Percentiles rank a stretch among this genome's conserved stretches.
These are phyloP conservation scores for Epizoanthus stellaris DNA, from an alignment of 92 coral and sea anemone species.

Conservation along the genomic window DNA sequence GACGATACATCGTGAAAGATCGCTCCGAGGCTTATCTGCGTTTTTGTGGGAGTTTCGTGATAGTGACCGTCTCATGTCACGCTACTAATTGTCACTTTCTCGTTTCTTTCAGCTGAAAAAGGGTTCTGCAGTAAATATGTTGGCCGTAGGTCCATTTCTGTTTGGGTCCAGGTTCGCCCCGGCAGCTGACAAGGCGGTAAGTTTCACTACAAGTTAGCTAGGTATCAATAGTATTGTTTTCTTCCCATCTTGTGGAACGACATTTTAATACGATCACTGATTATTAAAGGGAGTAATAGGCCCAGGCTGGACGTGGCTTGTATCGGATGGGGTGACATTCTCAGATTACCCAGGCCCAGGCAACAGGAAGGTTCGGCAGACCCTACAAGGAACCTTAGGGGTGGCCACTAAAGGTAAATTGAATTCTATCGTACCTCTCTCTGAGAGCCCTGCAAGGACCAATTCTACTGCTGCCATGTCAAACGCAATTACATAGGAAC, in stretches of 20 bases:
- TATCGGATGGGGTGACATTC: conserved; percentile 44
- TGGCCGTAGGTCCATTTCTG: conserved; percentile 37
- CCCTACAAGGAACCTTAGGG: conserved; percentile 30
- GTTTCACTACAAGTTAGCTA: neutral
- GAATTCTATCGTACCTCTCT: no score
- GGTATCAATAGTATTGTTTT: neutral
- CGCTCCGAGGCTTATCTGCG: no score
- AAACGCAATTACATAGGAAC: no score
- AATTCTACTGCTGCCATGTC: no score
- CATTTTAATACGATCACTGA: neutral
- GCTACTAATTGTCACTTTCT: neutral
- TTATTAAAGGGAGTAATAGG: conserved; percentile 21
- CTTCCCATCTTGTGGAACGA: neutral
- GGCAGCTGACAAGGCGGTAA: conserved; percentile 34
- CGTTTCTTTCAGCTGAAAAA: conserved; percentile 21
- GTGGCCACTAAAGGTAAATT: conserved; percentile 32
- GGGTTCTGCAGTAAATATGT: conserved; percentile 27
- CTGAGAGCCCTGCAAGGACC: no score
- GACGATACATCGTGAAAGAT: no score
- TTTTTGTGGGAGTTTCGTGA: no score
- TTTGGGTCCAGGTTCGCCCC: conserved; percentile 41
- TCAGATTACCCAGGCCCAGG: conserved; percentile 25
- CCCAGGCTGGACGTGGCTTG: conserved; percentile 40
- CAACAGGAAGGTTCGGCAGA: conserved; percentile 16
- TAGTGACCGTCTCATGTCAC: no score